A percentile compares a stretch with the other conserved stretches of the same genome.
Conservation (phyloP, 2,888 invertebrate species). For the Drosophila borborema region DNA sequence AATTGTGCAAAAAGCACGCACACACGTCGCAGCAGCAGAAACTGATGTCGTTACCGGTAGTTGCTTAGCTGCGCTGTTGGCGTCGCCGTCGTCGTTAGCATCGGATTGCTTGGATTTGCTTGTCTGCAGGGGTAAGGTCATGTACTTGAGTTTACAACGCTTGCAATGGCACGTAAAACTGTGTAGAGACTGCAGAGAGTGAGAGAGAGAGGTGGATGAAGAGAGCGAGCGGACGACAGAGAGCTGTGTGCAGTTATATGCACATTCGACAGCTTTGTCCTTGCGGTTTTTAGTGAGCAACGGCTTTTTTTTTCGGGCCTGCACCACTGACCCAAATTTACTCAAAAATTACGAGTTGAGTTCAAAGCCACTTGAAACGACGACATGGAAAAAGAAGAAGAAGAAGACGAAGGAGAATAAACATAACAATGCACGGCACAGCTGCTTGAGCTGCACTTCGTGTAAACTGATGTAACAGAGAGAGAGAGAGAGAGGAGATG, state of each 20-base stretch:
- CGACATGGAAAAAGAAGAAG: background rate
- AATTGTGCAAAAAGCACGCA: slow-evolving; percentile 59
- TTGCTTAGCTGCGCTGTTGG: slow-evolving; percentile 22
- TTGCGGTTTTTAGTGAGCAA: slow-evolving; percentile 53
- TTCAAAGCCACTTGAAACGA: slow-evolving; percentile 55
- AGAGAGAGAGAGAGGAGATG: background rate
- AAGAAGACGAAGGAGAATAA: slow-evolving; percentile 4
- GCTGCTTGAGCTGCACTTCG: slow-evolving; percentile 17
- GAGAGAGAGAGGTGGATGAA: background rate
- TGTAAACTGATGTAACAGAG: background rate
- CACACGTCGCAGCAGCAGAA: slow-evolving; percentile 33
- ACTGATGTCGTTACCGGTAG: slow-evolving; percentile 39
- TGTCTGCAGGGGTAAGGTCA: slow-evolving; percentile 75
- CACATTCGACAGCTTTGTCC: slow-evolving; percentile 62
- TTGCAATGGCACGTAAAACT: slow-evolving; percentile 64
- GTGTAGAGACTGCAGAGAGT: slow-evolving; percentile 25
- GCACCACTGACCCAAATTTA: slow-evolving; percentile 69
- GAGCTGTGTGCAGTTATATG: slow-evolving; percentile 43
- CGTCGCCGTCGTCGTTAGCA: slow-evolving; percentile 16
- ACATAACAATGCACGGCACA: slow-evolving; percentile 16
- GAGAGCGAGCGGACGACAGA: background rate
- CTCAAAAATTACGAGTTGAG: slow-evolving; percentile 48
- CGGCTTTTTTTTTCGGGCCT: slow-evolving; percentile 29
- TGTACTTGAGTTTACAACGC: slow-evolving; percentile 77
- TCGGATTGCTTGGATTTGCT: slow-evolving; percentile 46